A percentile compares a stretch with the other conserved stretches of the same genome.
These are phyloP conservation scores for Mamestra brassicae DNA, from an alignment of 2,888 invertebrate genomes.

Conservation along the genomic window DNA sequence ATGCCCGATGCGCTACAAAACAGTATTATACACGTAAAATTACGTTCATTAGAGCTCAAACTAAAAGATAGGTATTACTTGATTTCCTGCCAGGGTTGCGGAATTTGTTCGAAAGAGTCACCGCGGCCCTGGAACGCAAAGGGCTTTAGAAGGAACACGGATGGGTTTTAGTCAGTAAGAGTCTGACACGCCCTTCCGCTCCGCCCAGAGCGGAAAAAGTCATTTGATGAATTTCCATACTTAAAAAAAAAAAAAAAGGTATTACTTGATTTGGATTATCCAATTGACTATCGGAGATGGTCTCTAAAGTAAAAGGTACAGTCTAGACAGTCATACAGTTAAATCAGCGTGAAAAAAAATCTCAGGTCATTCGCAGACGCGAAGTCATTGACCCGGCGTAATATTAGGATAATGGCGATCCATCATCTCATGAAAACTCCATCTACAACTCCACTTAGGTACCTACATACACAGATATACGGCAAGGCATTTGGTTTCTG, in stretches of 20 bases:
- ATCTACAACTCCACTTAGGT: not conserved
- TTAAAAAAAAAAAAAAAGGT: too few relatives aligned
- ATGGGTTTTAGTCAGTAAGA: too few relatives aligned
- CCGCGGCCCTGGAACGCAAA: too few relatives aligned
- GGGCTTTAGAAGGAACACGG: too few relatives aligned
- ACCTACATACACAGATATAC: not conserved
- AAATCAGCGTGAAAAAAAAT: conserved; percentile 25
- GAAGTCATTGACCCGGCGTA: conserved; percentile 4
- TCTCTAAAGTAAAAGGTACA: conserved; percentile 33
- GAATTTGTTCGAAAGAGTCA: too few relatives aligned
- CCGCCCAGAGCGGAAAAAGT: too few relatives aligned
- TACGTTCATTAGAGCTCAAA: not conserved
- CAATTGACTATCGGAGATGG: conserved; percentile 20
- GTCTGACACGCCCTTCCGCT: too few relatives aligned
- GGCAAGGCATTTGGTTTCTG: not conserved
- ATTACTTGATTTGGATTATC: conserved; percentile 28
- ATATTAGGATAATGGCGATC: conserved; percentile 5
- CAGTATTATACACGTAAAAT: not conserved
- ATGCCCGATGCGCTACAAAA: too few relatives aligned
- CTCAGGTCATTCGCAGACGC: conserved; percentile 15
- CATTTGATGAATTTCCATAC: too few relatives aligned
- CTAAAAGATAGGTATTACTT: not conserved
- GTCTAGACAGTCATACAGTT: conserved; percentile 39
- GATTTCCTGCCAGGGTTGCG: too few relatives aligned
- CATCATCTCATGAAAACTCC: conserved; percentile 12